Percentiles rank a stretch among this genome's conserved stretches.
These are phyloP conservation scores for Aphelenchoides fujianensis DNA, from an alignment of 1,140 invertebrate species.

Conservation along the genomic window DNA sequence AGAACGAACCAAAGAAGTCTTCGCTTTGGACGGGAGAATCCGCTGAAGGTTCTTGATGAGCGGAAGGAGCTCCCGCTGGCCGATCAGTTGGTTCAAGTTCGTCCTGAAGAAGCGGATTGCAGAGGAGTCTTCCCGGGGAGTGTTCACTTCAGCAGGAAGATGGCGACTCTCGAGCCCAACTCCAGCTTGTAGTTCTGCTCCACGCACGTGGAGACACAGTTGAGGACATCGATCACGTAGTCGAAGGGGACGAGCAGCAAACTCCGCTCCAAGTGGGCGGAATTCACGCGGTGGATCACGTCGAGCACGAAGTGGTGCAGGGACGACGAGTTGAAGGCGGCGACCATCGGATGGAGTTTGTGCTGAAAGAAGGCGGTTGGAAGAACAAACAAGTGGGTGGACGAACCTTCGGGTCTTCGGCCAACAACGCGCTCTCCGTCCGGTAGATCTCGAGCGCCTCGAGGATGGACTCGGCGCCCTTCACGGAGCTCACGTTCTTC, in stretches of 20 bases:
- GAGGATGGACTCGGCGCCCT: slow-evolving; percentile 52
- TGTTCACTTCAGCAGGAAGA: slow-evolving; percentile 73
- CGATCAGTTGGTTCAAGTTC: slow-evolving; percentile 78
- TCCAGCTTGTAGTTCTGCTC: slow-evolving; percentile 73
- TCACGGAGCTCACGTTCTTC: slow-evolving; percentile 72
- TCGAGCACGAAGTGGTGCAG: slow-evolving; percentile 77
- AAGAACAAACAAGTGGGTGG: slow-evolving; percentile 26
- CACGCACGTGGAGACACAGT: slow-evolving; percentile 71
- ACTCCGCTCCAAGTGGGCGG: slow-evolving; percentile 80
- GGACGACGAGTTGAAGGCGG: slow-evolving; percentile 73
- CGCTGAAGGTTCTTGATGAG: slow-evolving; percentile 71
- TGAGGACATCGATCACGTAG: slow-evolving; percentile 75
- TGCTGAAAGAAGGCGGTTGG: slow-evolving; percentile 36
- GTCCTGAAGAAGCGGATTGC: too few relatives aligned
- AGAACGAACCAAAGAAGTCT: slow-evolving; percentile 8
- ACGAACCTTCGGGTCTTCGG: slow-evolving; percentile 41
- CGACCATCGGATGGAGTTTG: slow-evolving; percentile 72
- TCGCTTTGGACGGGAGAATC: slow-evolving; percentile 66
- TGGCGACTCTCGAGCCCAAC: slow-evolving; percentile 72
- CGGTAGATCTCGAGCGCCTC: slow-evolving; percentile 59
- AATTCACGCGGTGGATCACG: slow-evolving; percentile 74
- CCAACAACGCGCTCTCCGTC: slow-evolving; percentile 29
- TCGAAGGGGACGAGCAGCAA: slow-evolving; percentile 80
- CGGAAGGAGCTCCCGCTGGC: slow-evolving; percentile 71
- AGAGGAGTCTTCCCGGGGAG: too few relatives aligned